Base-by-base conservation (phyloP, 2,888 invertebrate genomes). In the Agonopterix alstromeriana region DNA sequence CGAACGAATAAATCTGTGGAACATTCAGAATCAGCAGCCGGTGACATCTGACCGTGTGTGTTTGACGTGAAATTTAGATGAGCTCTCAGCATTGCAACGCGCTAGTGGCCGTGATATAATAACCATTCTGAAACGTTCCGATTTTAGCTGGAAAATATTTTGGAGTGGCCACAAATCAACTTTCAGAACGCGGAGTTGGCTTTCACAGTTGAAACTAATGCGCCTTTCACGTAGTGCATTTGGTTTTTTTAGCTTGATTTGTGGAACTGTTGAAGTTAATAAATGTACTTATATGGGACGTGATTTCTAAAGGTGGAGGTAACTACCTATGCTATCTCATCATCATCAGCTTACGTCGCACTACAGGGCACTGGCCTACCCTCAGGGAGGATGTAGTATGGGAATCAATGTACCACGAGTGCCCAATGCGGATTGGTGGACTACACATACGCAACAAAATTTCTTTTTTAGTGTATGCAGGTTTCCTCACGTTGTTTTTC, bases 51-150 rank as follows among this genome's bases (percentile, higher is more conserved):
- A 55, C 61, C 69, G 63, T 61, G 60, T 77, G 75, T 60, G 69
- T 72, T 70, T 75, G 75, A 67, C 73, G 61, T 67, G 61, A 60
- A 66, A 70, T 73, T 70, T 73, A 69, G 71, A 73, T 71, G 67
- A 63, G 64, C 63, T 57, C 58, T 51, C 47, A 10, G 12, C 14
- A 27, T 10, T 45, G n/a, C 46, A 10, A 17, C 42, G 44, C 10
- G n/a, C 44, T 40, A 52, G 46, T 48, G 46, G 43, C 48, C 44
- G 45, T 56, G 48, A 52, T 51, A 49, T 53, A 51, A 53, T 53
- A 38, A 47, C 50, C 43, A 43, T 38, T 47, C 49, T 45, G 45
- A 48, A 51, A 48, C 35, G 42, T 49, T 27, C 43, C 27, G 35
- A 46, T 52, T 52, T 49, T 35, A 46, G 43, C 43, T 46, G 43